Evolutionary conservation across 2,888 invertebrate genomes (phyloP).

Genomic region (Epistrophe eligans): DNA sequence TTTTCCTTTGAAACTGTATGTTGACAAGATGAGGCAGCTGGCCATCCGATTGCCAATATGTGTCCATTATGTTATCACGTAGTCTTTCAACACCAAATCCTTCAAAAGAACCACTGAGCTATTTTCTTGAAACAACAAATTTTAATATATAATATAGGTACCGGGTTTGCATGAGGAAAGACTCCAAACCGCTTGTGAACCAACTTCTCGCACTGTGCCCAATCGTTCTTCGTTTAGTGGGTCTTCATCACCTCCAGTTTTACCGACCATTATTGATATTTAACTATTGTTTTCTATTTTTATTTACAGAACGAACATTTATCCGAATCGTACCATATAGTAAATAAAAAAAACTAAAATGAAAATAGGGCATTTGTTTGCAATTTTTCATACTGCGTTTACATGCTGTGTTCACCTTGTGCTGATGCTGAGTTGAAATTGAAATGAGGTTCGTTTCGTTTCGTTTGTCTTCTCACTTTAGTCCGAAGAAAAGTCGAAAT

Average conservation of each 20-base stretch:
- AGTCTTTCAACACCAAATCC: constrained; percentile 99
- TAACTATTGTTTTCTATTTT: neutral
- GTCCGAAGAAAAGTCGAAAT: too few relatives aligned
- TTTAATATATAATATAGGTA: constrained; percentile 82
- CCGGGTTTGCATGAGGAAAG: constrained; percentile 99
- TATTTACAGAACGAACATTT: neutral
- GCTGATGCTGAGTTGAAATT: too few relatives aligned
- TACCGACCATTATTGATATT: constrained; percentile 70
- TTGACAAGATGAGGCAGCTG: constrained; percentile 99
- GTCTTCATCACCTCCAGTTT: constrained; percentile 80
- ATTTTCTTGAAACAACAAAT: neutral
- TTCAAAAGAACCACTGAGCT: constrained; percentile 79
- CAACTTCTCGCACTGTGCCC: constrained; percentile 91
- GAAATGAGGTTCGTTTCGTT: too few relatives aligned
- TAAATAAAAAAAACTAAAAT: too few relatives aligned
- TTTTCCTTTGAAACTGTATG: constrained; percentile 97
- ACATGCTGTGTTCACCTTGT: too few relatives aligned
- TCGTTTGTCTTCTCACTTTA: too few relatives aligned
- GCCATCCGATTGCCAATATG: constrained; percentile 99
- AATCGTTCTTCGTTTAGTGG: constrained; percentile 82
- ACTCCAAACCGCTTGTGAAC: constrained; percentile 98
- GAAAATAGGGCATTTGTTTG: too few relatives aligned
- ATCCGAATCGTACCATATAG: too few relatives aligned
- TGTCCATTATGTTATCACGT: constrained; percentile 97
- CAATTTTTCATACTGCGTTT: too few relatives aligned